Evolutionary conservation across 2,888 invertebrate genomes (phyloP), one percentile per base, ranked within the genome.

Genomic region (Lepidochrysops patricia): DNA sequence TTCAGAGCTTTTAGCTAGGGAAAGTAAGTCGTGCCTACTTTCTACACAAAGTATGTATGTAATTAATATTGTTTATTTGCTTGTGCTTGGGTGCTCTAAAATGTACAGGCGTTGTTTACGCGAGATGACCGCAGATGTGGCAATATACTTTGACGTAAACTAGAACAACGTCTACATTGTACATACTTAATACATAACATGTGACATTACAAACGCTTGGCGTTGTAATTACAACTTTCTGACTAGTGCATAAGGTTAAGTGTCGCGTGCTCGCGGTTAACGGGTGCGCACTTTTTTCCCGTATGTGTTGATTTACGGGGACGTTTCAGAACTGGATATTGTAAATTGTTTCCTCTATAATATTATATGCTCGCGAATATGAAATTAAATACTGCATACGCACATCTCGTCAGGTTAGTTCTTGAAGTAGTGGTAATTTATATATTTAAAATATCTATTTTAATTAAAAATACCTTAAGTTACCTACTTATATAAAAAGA

Each of bases 101-200:
- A 43, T 43, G 19, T 50, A 26, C n/a, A 43, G n/a, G 3, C 43
- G 26, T 50, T 50, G 26, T 26, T 26, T 26, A 26, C 25, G 26
- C 26, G 50, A 50, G 50, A 50, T 50, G 50, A 50, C 50, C 50
- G 50, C 50, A 50, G 50, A 50, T 50, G 50, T 26, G 26, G 50
- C 50, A 50, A 50, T 26, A 50, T 25, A 13, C n/a, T 50, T 50
- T 26, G 50, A 50, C 50, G 50, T 50, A 26, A 50, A 50, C 13
- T 50, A 26, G 50, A 50, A 26, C 50, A 50, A 43, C 43, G 43
- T 19, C 43, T 43, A 19, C 43, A 9, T 19, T 43, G 43, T 9
- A 43, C 37, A 37, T 37, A 43, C 37, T 15, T 37, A 37, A 37
- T 37, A 15, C 37, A 37, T 43, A 23, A 9, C 23, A 43, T 43